These are phyloP conservation scores for Peromyscus polionotus DNA, from an alignment of 2,113 vertebrate genomes.

Conservation along the genomic window DNA sequence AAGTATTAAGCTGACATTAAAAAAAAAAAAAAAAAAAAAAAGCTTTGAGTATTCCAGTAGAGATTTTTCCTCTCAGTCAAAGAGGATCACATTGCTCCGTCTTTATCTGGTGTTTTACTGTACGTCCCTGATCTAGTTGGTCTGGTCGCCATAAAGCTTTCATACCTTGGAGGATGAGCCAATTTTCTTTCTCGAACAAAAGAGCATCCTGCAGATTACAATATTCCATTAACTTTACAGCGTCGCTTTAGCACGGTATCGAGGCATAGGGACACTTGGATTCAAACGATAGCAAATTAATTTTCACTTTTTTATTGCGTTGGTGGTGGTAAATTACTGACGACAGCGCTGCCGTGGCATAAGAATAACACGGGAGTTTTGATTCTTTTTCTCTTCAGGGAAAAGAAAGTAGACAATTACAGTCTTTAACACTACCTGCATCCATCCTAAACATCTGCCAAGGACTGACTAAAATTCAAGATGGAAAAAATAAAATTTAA, in stretches of 20 bases:
- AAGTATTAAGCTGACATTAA: conserved; percentile 69
- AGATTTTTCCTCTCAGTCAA: conserved; percentile 67
- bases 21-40: not conserved
- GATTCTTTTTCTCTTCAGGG: conserved; percentile 81
- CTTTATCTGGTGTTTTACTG: conserved; percentile 71
- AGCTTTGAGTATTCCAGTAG: conserved; percentile 49
- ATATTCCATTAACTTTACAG: conserved; percentile 88
- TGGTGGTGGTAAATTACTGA: conserved; percentile 81
- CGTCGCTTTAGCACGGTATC: conserved; percentile 81
- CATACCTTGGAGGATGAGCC: conserved; percentile 80
- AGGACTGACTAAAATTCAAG: fast-evolving
- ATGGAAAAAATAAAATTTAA: not conserved
- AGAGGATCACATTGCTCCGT: not conserved
- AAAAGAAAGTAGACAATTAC: conserved; percentile 83
- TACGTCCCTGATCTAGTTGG: conserved; percentile 82
- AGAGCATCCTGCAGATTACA: conserved; percentile 87
- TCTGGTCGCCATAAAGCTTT: conserved; percentile 71
- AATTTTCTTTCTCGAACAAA: conserved; percentile 82
- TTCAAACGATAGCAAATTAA: conserved; percentile 88
- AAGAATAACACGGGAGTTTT: conserved; percentile 85
- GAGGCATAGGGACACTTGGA: conserved; percentile 83
- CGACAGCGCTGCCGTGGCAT: conserved; percentile 78
- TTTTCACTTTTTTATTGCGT: conserved; percentile 86
- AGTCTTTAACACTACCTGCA: conserved; percentile 69
- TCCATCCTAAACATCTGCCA: conserved; percentile 73